Evolutionary conservation across 2,113 vertebrate genomes (phyloP), one percentile per base, ranked within the genome.

Genomic region (Todiramphus chloris): DNA sequence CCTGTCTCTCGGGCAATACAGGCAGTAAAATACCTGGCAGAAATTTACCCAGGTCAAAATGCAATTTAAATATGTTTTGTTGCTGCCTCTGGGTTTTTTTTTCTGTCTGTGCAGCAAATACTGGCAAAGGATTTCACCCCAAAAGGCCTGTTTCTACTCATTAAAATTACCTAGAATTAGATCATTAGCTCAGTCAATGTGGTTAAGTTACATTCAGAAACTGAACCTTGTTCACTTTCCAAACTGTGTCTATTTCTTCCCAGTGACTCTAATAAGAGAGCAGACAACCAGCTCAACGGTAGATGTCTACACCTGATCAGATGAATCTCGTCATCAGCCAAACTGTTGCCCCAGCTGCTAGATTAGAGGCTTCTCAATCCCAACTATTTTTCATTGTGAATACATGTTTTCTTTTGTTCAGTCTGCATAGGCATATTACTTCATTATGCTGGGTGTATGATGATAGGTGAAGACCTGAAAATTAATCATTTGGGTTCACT

Each of bases 251-350:
- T 58, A 5, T 88, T 94, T 87, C 83, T 63, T 83, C 84, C 60
- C 48, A 87, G 31, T 84, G 33, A 43, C 51, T 81, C 25, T 75
- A 73, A 60, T 35, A 59, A 79, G 16, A 83, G 33, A 90, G 86
- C n/a, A 90, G 90, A 92, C 89, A 83, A 62, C 20, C 30, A 81
- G 21, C 37, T 91, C 63, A 80, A 46, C 4, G 10, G 35, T 66
- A 90, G 83, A 90, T 96, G 89, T 94, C 89, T 94, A 15, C 76
- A 74, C 63, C 79, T 86, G 92, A 88, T 92, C 88, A 83, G 31
- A 83, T 69, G 24, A 82, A 93, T 41, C 37, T 37, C 31, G 44
- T 53, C 9, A 11, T 67, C 63, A 67, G n/a, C 28, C 75, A 94
- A 89, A 94, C 48, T 55, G 4, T 80, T 90, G 24, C 31, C 55